These are phyloP conservation scores for Eupeodes luniger DNA, from an alignment of 2,888 invertebrate genomes.

Conservation along the genomic window DNA sequence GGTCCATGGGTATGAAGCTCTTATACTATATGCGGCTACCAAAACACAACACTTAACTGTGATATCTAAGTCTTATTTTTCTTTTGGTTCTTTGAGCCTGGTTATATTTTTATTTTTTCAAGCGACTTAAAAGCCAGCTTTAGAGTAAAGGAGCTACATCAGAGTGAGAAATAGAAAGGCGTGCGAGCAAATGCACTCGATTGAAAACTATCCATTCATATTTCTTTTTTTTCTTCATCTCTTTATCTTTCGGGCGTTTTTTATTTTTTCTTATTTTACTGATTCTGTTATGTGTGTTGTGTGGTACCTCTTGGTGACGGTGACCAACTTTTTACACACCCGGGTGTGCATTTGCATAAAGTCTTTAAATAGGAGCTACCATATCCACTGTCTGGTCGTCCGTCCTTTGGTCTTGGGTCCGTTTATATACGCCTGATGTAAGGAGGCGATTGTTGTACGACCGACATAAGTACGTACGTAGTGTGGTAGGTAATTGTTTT, in stretches of 20 bases:
- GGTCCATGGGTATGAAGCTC: conserved; percentile 28
- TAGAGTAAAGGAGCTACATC: conserved; percentile 16
- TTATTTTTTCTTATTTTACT: neutral
- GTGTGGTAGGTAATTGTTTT: conserved; percentile 70
- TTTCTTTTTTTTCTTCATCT: conserved; percentile 41
- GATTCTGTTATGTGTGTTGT: neutral
- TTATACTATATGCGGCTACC: conserved; percentile 3
- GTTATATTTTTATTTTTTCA: conserved; percentile 14
- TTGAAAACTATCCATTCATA: conserved; percentile 67
- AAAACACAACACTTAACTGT: conserved; percentile 41
- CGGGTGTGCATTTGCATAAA: conserved; percentile 75
- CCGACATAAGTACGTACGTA: neutral
- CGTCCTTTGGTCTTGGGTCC: neutral
- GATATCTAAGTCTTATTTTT: conserved; percentile 48
- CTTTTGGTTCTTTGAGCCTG: conserved; percentile 50
- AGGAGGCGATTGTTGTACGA: conserved; percentile 12
- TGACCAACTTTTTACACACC: conserved; percentile 69
- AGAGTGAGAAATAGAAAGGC: conserved; percentile 72
- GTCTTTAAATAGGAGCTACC: conserved; percentile 63
- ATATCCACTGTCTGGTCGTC: conserved; percentile 2
- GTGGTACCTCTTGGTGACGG: conserved; percentile 53
- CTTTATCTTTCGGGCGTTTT: conserved; percentile 58
- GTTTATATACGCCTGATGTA: conserved; percentile 11
- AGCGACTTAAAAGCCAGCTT: neutral
- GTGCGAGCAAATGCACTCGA: conserved; percentile 62